These are phyloP conservation scores for Bubo blakistoni DNA, from an alignment of 2,113 vertebrate species.

Conservation along the genomic window DNA sequence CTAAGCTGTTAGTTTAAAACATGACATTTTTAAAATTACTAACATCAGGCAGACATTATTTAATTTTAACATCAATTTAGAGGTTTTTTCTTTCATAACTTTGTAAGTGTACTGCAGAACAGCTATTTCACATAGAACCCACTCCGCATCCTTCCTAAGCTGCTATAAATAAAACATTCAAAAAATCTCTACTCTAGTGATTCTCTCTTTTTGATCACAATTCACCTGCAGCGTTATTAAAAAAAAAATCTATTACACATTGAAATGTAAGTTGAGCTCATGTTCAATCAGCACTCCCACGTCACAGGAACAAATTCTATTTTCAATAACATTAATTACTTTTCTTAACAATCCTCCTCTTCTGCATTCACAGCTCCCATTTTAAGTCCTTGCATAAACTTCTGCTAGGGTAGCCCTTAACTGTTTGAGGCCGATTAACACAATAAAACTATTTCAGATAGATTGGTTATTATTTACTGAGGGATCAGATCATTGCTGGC, in stretches of 20 bases:
- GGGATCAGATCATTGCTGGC: neutral
- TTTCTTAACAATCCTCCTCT: neutral
- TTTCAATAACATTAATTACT: conserved; percentile 18
- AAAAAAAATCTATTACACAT: neutral
- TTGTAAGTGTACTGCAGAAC: neutral
- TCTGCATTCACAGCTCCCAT: neutral
- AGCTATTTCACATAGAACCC: neutral
- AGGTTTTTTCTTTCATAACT: neutral
- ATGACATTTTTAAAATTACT: neutral
- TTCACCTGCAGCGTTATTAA: neutral
- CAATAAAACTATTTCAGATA: neutral
- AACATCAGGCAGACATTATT: neutral
- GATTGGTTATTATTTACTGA: neutral
- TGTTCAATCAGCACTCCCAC: conserved; percentile 14
- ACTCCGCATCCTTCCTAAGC: neutral
- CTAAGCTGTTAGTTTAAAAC: neutral
- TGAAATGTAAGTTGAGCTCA: neutral
- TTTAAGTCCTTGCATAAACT: neutral
- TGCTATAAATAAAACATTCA: neutral
- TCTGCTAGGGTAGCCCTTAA: neutral
- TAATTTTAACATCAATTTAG: neutral
- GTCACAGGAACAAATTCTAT: conserved; percentile 11
- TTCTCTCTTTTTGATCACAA: neutral
- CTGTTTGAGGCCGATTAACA: neutral
- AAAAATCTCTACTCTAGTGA: neutral